These are phyloP conservation scores for Nebria ingens DNA, from an alignment of 1,140 invertebrate genomes.

Conservation along the genomic window DNA sequence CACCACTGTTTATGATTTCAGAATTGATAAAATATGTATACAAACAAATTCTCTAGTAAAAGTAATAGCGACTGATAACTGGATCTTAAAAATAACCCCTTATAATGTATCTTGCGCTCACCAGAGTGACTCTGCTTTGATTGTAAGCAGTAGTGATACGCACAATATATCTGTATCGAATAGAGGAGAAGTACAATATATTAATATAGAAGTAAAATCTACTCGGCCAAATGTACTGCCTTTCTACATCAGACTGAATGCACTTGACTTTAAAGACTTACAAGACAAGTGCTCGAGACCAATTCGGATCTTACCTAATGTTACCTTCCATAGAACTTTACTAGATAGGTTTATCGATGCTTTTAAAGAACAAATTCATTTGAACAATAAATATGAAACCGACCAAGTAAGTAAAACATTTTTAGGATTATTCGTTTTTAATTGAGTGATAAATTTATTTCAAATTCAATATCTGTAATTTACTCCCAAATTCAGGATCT, in stretches of 20 bases:
- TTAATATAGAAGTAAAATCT: constrained; percentile 70
- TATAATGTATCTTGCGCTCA: constrained; percentile 65
- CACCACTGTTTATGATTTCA: constrained; percentile 33
- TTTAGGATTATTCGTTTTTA: too few relatives aligned
- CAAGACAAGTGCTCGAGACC: constrained; percentile 63
- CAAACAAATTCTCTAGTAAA: constrained; percentile 55
- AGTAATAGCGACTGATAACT: constrained; percentile 72
- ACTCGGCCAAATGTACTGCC: constrained; percentile 40
- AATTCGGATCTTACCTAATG: constrained; percentile 62
- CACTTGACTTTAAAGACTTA: constrained; percentile 66
- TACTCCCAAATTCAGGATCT: too few relatives aligned
- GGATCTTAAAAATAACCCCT: constrained; percentile 77
- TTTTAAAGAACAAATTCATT: constrained; percentile 62
- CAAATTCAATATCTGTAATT: too few relatives aligned
- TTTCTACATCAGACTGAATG: constrained; percentile 64
- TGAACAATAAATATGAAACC: constrained; percentile 59
- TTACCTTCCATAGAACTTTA: constrained; percentile 67
- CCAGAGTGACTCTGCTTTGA: constrained; percentile 65
- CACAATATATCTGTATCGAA: constrained; percentile 54
- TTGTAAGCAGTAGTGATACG: constrained; percentile 62
- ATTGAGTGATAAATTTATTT: too few relatives aligned
- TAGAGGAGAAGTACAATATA: constrained; percentile 59
- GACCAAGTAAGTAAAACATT: constrained; percentile 44
- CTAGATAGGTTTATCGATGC: constrained; percentile 75
- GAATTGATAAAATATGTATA: constrained; percentile 65